Evolutionary conservation across 2,797 vertebrate genomes (phyloP).

Genomic region (Phalanger gymnotis): DNA sequence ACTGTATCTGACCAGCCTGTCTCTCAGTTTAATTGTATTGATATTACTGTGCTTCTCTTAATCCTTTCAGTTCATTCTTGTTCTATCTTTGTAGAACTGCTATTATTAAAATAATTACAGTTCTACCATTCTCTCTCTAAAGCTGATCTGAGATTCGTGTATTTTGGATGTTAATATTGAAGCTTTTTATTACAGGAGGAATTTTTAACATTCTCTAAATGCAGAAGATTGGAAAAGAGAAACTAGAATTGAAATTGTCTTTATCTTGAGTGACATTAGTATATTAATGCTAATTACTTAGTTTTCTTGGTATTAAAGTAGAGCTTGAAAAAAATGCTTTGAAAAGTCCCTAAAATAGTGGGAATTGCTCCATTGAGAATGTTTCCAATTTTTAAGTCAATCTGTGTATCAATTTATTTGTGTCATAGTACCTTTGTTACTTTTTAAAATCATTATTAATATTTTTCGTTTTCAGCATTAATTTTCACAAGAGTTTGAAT

Average conservation of each 20-base stretch:
- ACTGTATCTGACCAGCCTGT: background rate
- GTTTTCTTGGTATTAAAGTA: background rate
- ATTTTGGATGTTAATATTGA: constrained; percentile 13
- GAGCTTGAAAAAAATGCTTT: background rate
- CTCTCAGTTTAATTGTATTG: constrained; percentile 20
- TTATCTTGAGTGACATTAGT: background rate
- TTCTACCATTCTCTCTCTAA: background rate
- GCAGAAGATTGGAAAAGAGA: constrained; percentile 28
- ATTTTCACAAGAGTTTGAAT: too few relatives aligned
- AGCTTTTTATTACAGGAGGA: background rate
- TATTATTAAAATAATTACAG: background rate
- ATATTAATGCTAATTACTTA: background rate
- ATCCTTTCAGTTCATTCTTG: constrained; percentile 12
- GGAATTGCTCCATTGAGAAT: background rate
- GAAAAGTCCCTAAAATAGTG: background rate
- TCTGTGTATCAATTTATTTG: background rate
- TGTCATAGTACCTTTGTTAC: background rate
- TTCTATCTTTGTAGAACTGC: background rate
- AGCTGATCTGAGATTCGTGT: background rate
- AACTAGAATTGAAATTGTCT: constrained; percentile 17
- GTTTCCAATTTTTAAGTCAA: background rate
- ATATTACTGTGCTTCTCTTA: background rate
- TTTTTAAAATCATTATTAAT: too few relatives aligned
- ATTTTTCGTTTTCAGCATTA: too few relatives aligned
- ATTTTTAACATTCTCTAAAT: background rate